Percentiles rank a stretch among this genome's conserved stretches.
phyloP scores from a whole-genome alignment of 2,888 invertebrate species.

The Machimus rusticus region DNA sequence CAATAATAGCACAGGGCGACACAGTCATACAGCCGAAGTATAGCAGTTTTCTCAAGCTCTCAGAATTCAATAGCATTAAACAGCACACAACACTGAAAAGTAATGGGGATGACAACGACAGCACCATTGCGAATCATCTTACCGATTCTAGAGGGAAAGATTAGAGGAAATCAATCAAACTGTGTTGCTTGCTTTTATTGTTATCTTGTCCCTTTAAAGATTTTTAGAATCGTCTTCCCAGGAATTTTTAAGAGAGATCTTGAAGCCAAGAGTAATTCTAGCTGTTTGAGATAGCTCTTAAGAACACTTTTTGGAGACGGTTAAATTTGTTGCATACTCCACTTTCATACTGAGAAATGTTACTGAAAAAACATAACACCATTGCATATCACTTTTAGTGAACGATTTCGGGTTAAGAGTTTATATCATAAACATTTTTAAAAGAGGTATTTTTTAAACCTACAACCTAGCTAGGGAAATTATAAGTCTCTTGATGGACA shows the following conservation, averaged over 20 bases:
- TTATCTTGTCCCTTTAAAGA: neutral
- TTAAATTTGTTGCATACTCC: neutral
- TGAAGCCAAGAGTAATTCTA: neutral
- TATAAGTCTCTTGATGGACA: too few relatives aligned
- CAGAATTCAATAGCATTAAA: conserved; percentile 28
- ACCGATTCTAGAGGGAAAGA: conserved; percentile 8
- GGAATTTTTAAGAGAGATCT: neutral
- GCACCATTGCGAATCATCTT: neutral
- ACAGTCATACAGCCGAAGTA: neutral
- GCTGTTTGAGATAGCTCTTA: neutral
- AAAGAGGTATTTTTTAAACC: too few relatives aligned
- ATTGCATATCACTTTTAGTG: neutral
- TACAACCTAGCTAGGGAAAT: too few relatives aligned
- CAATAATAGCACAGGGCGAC: conserved; percentile 1
- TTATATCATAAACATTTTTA: too few relatives aligned
- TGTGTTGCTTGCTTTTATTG: neutral
- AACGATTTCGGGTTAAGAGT: neutral
- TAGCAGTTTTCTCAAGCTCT: conserved; percentile 19
- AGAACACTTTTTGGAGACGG: neutral
- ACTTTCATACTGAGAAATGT: neutral
- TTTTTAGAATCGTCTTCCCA: neutral
- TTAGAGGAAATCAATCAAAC: conserved; percentile 1
- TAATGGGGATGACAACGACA: conserved; percentile 2
- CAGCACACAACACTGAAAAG: conserved; percentile 6
- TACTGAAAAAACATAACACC: neutral